Base-by-base conservation (phyloP, 1,140 invertebrate genomes). In the Nixonia krombeini region DNA sequence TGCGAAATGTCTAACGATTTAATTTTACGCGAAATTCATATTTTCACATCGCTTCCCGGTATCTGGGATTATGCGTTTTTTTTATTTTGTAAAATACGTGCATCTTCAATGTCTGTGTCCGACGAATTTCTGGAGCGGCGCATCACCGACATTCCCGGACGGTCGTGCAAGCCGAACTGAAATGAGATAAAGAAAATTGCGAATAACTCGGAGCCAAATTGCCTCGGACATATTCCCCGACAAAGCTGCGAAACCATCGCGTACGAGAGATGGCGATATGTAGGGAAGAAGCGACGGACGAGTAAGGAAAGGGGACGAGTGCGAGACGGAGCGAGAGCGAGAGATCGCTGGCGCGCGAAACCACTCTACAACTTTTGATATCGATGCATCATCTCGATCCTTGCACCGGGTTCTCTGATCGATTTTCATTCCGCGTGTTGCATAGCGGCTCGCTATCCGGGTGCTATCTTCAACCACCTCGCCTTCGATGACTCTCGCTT, bases 321-420 rank as follows among this genome's bases (percentile, higher is more conserved):
- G 59, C 45, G 46, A 63, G 61, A 38, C 31, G 44, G n/a, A 29
- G 38, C 16, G 26, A 46, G 52, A 63, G 38, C 40, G 58, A 66
- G 41, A 56, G 58, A 58, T 31, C 50, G 67, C 38, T 57, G 53
- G 58, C 70, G 79, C 78, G 80, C 70, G 74, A 82, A 82, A 80
- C 75, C 79, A 82, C 79, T 82, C 80, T 75, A 72, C 79, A 79
- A 78, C 73, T 83, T 80, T 80, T 81, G 75, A 83, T 85, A 84
- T 84, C 82, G 80, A 82, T 81, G 82, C 80, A 84, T 84, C 82
- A 84, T 84, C 82, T 83, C 78, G 75, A 80, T 80, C 73, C 78
- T 75, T 74, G 78, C 76, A 73, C 76, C 73, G 75, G 70, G 58
- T 76, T 80, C 75, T 75, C 76, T 78, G 82, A 83, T 83, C 82